Evolutionary conservation across 2,113 vertebrate species (phyloP).

Genomic region (Acrocephalus arundinaceus): DNA sequence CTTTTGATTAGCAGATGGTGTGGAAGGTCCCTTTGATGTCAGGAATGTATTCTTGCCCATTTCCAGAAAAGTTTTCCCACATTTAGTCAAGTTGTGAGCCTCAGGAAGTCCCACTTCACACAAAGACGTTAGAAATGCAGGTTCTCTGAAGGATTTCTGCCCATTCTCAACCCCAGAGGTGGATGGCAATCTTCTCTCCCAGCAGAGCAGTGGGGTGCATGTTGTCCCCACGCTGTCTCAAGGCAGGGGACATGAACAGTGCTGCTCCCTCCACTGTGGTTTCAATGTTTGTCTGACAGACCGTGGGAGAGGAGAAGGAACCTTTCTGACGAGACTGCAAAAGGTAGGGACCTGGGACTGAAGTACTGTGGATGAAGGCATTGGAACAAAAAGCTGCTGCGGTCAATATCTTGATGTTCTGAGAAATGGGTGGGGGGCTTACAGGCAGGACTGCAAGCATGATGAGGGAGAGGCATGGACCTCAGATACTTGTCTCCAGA

Average conservation of each 20-base stretch:
- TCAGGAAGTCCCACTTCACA: not conserved
- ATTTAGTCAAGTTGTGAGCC: not conserved
- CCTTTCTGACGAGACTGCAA: not conserved
- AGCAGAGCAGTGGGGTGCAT: accelerated
- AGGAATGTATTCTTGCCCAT: not conserved
- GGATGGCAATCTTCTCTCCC: not conserved
- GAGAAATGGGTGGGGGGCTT: not conserved
- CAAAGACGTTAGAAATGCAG: not conserved
- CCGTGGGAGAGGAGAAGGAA: not conserved
- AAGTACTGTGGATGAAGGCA: not conserved
- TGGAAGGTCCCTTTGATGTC: not conserved
- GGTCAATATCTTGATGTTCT: not conserved
- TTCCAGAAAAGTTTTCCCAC: not conserved
- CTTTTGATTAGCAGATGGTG: not conserved
- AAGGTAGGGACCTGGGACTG: not conserved
- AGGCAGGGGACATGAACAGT: not conserved
- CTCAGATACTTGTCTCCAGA: not conserved
- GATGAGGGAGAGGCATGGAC: not conserved
- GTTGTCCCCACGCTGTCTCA: accelerated
- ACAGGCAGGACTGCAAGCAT: not conserved
- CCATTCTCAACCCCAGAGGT: not conserved
- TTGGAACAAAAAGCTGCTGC: not conserved
- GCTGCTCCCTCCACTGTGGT: not conserved
- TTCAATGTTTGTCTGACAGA: not conserved
- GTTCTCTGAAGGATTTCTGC: not conserved